phyloP scores from a whole-genome alignment of 1,140 invertebrate species.

The Sycobia sp. region DNA sequence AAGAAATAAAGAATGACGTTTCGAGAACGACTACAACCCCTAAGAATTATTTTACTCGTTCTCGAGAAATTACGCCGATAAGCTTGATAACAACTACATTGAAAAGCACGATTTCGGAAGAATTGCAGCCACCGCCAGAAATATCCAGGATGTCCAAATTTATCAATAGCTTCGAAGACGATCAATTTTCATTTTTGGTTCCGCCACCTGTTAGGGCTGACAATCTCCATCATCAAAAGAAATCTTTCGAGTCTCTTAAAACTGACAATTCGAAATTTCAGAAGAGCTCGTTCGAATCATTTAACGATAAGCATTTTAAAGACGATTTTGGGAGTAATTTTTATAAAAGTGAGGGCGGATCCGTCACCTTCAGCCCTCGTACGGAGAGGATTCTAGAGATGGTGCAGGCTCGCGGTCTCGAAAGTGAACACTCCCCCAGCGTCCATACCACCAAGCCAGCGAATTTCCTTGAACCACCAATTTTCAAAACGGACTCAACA shows the following conservation, averaged over 20 bases:
- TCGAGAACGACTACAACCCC: not conserved
- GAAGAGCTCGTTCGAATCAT: not conserved
- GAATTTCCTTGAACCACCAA: conserved; percentile 13
- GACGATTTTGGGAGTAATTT: no score
- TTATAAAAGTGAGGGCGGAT: no score
- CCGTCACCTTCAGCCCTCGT: not conserved
- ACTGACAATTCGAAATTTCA: not conserved
- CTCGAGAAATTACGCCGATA: no score
- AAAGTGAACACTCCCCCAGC: not conserved
- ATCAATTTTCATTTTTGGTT: conserved; percentile 10
- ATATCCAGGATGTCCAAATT: not conserved
- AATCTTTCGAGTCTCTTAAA: not conserved
- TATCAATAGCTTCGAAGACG: not conserved
- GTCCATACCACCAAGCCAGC: not conserved
- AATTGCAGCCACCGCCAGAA: not conserved
- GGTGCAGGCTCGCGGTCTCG: not conserved
- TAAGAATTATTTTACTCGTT: no score
- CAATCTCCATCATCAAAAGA: not conserved
- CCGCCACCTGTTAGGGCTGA: conserved; percentile 2
- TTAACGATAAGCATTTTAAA: no score
- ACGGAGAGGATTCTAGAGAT: conserved; percentile 5
- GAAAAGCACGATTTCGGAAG: not conserved
- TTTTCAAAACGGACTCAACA: not conserved
- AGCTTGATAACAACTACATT: not conserved
- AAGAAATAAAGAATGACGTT: no score